Evolutionary conservation across 1,140 invertebrate genomes (phyloP), one percentile per base, ranked within the genome.

Genomic region (Epicauta chinensis): DNA sequence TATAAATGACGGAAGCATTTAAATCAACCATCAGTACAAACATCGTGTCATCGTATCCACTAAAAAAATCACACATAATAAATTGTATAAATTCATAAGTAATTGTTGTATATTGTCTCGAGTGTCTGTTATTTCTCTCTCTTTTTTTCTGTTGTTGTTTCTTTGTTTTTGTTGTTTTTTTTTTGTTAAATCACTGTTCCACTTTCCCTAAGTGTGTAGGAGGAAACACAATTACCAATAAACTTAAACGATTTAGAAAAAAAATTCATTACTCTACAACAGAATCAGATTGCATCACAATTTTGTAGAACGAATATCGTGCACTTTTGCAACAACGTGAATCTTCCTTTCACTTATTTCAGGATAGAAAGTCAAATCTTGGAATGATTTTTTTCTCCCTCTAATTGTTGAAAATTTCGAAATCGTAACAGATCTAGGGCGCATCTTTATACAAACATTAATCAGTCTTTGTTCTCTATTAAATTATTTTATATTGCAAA

Each of bases 341-440:
- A 37, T 47, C 45, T 37, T 47, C 45, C 45, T 47, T 47, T 47
- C 45, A 47, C 45, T 46, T 12, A 16, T 30, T 17, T 23, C 7
- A 23, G 7, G 7, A 23, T 23, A 23, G 23, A 23, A 23, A 23
- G 23, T 23, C 23, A 23, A 45, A 59, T 51, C 48, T 56, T 52
- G n/a, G 56, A 52, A 15, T 52, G 30, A 49, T 51, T 58, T 51
- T 43, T 50, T 53, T 37, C 35, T 39, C 12, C 51, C 35, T 39
- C 12, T 45, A 13, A 50, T 54, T 31, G 51, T 54, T 32, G 55
- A 49, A 40, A 53, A 36, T 50, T 57, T 51, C 49, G 30, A 41
- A 38, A 49, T 23, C 23, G 4, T 7, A 23, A 23, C 23, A 23
- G 7, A 23, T 23, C 23, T 23, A 23, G 23, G 23, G 23, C 23